A percentile compares a stretch with the other conserved stretches of the same genome.
Evolutionary conservation across 2,797 vertebrate species (phyloP).

Genomic region (Ficedula albicollis): DNA sequence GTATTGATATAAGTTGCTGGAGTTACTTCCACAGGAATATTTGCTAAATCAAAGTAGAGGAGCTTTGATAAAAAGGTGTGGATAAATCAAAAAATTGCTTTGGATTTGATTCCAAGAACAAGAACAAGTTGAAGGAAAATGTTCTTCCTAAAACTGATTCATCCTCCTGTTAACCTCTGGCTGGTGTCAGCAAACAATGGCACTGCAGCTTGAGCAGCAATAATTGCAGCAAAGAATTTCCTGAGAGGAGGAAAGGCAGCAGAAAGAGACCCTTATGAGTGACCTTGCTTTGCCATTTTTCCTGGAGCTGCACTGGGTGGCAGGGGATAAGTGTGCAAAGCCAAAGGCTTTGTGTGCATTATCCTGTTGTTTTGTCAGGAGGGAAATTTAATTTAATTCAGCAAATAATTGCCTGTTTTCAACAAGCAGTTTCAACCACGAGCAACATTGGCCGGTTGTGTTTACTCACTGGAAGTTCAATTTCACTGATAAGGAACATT

Average conservation of each 20-base stretch:
- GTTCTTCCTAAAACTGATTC: background rate
- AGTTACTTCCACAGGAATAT: background rate
- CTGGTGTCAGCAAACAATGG: background rate
- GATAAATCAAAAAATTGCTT: background rate
- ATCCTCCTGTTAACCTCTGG: background rate
- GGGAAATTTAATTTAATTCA: background rate
- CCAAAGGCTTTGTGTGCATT: background rate
- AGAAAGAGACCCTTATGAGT: background rate
- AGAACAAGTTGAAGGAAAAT: background rate
- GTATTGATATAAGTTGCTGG: background rate
- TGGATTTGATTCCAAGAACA: background rate
- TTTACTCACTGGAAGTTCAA: background rate
- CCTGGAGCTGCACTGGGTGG: background rate
- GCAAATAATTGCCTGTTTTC: background rate
- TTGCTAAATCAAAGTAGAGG: background rate
- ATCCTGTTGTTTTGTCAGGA: background rate
- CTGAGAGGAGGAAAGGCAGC: background rate
- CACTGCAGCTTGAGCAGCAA: background rate
- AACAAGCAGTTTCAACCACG: background rate
- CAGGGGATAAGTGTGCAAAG: background rate
- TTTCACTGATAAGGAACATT: background rate
- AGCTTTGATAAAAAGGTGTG: background rate
- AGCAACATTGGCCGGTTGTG: background rate
- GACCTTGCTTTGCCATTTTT: background rate
- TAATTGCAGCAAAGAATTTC: background rate